Evolutionary conservation across 1,140 invertebrate species (phyloP).

Genomic region (Arctopsyche grandis): DNA sequence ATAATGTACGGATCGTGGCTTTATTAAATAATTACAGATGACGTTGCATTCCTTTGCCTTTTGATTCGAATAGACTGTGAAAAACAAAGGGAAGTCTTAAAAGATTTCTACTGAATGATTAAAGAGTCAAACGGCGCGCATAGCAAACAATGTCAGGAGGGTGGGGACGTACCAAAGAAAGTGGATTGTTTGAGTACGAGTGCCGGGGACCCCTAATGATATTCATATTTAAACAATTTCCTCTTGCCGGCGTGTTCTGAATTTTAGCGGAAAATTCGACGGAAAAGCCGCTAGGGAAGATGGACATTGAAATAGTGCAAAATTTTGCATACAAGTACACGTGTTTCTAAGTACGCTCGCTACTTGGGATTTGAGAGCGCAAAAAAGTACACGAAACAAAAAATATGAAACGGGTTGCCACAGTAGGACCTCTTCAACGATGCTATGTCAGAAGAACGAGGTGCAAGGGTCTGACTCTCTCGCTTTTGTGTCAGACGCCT

Average conservation of each 20-base stretch:
- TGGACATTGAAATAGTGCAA: background rate
- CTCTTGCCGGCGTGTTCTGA: constrained; percentile 2
- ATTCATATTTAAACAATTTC: constrained; percentile 55
- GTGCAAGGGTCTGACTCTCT: constrained; percentile 18
- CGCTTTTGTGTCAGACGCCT: constrained; percentile 41
- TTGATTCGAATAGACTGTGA: background rate
- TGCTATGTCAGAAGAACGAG: background rate
- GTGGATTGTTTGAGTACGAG: constrained; percentile 50
- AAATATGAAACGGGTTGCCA: background rate
- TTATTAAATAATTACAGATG: too few relatives aligned
- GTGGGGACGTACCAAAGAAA: constrained; percentile 41
- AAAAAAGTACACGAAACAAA: too few relatives aligned
- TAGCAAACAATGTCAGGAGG: constrained; percentile 42
- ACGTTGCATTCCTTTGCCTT: too few relatives aligned
- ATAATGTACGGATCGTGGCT: too few relatives aligned
- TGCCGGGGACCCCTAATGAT: constrained; percentile 48
- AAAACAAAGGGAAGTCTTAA: constrained; percentile 23
- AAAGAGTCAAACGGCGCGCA: constrained; percentile 32
- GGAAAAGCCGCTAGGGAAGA: background rate
- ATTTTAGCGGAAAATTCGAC: constrained; percentile 39
- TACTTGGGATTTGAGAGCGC: too few relatives aligned
- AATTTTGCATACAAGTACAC: too few relatives aligned
- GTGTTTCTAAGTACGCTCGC: too few relatives aligned
- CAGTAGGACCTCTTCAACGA: background rate
- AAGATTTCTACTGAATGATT: constrained; percentile 41